Conservation (phyloP, 2,888 invertebrate genomes). For the Ditylenchus weischeri region DNA sequence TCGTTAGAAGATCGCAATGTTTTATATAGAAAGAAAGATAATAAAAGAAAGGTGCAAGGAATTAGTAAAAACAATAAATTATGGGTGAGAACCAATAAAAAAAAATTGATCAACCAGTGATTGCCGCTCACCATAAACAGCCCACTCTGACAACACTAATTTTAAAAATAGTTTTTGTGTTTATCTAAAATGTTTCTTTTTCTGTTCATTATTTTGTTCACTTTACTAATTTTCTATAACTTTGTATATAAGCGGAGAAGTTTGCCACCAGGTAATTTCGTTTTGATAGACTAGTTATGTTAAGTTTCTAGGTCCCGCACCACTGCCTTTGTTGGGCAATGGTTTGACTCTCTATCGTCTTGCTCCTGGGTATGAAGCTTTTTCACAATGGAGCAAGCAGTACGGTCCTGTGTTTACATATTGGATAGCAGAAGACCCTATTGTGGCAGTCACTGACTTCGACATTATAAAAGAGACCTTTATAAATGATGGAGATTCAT, state of each 20-base stretch:
- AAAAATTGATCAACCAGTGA: no score
- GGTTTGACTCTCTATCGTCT: neutral
- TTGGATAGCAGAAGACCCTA: conserved; percentile 5
- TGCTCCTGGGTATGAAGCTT: neutral
- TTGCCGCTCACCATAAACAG: no score
- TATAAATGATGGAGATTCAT: conserved; percentile 3
- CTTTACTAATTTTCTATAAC: conserved; percentile 1
- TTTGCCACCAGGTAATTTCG: conserved; percentile 8
- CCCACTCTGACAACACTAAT: no score
- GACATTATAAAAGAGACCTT: conserved; percentile 4
- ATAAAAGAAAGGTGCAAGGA: no score
- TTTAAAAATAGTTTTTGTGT: no score
- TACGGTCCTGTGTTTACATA: conserved; percentile 6
- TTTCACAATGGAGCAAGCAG: neutral
- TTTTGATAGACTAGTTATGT: neutral
- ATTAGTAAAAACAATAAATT: no score
- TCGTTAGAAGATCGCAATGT: no score
- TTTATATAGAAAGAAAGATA: no score
- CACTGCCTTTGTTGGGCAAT: conserved; percentile 6
- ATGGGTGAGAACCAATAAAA: no score
- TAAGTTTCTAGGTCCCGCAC: neutral
- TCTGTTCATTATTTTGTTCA: neutral
- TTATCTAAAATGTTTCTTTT: neutral
- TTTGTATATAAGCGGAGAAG: conserved; percentile 9
- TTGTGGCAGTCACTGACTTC: conserved; percentile 4